Evolutionary conservation across 2,888 invertebrate genomes (phyloP), one percentile per base, ranked within the genome.

Genomic region (Carpatolechia fugitivella): DNA sequence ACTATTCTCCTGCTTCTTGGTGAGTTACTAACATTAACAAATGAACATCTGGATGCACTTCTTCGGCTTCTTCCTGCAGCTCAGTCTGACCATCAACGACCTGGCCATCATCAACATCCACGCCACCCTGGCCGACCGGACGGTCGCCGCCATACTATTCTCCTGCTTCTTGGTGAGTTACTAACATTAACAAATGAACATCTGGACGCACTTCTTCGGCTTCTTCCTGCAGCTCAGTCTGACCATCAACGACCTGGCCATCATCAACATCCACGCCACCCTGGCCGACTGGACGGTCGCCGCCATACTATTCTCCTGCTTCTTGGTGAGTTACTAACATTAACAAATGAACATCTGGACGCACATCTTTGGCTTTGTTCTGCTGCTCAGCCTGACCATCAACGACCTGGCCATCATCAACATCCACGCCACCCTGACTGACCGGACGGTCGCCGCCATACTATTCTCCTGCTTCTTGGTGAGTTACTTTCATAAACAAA

Each of bases 1-100:
- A 52, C 92, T 98, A 35, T 92, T 98, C 61, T 91, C 95, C 8
- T 98, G 98, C 82, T 98, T 97, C 85, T 94, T 97, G 93, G 97
- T 97, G 84, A 91, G 85, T 84, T 55, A 18, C 14, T 38, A 18
- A 4, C 41, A 20, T 38, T 54, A 38, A 40, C 16, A 48, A 24
- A 6, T 24, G 77, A 99, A 99, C 77, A 98, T 99, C 76, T 99
- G 99, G 99, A 97, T 97, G 46, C 99, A 99, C 79, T 91, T 99
- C 72, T 95, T 96, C 70, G 96, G 96, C 8, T 95, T 95, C 90
- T 92, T 95, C 79, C 85, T 98, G 53, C 96, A 99, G 73, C 89
- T 96, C 58, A 94, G 94, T 49, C 88, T 98, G 64, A 96, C 97
- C 18, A 91, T 97, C 58, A 95, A 97, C 70, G 98, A 98, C 78